Conservation (phyloP, 2,797 vertebrate genomes). For the Lophius americanus region DNA sequence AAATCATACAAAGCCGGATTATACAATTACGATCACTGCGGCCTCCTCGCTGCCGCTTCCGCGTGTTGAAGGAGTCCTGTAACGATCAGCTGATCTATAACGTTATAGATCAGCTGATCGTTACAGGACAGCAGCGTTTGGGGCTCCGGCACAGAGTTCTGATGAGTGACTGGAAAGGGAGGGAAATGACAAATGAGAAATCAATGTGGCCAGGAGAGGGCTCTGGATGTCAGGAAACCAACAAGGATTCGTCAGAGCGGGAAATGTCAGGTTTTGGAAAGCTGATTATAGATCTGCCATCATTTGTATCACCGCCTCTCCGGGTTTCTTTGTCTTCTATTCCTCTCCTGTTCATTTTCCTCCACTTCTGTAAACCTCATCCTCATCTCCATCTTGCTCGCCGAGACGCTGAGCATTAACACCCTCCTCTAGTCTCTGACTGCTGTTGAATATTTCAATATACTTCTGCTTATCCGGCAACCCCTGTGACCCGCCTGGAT, state of each 20-base stretch:
- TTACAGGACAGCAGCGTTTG: conserved; percentile 39
- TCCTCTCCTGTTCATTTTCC: not conserved
- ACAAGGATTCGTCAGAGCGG: conserved; percentile 21
- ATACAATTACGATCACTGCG: conserved; percentile 37
- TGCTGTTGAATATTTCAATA: conserved; percentile 85
- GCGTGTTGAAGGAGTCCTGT: conserved; percentile 45
- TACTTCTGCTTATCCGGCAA: conserved; percentile 78
- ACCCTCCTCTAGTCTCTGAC: conserved; percentile 71
- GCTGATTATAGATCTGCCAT: conserved; percentile 44
- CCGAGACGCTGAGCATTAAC: conserved; percentile 71
- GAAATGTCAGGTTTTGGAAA: conserved; percentile 42
- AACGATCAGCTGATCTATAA: conserved; percentile 71
- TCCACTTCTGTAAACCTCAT: conserved; percentile 6
- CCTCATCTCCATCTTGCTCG: conserved; percentile 35
- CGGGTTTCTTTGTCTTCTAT: conserved; percentile 1
- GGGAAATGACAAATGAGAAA: conserved; percentile 50
- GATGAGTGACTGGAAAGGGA: conserved; percentile 50
- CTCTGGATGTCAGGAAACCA: conserved; percentile 80
- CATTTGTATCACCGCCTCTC: conserved; percentile 33
- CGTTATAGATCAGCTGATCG: too few species aligned
- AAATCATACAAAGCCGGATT: conserved; percentile 21
- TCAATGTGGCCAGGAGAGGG: conserved; percentile 80
- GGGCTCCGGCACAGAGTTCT: conserved; percentile 36
- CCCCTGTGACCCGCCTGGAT: conserved; percentile 79
- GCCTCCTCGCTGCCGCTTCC: conserved; percentile 39